Base-by-base conservation (phyloP, 1,140 invertebrate species). In the Brachionus rotundiformis region DNA sequence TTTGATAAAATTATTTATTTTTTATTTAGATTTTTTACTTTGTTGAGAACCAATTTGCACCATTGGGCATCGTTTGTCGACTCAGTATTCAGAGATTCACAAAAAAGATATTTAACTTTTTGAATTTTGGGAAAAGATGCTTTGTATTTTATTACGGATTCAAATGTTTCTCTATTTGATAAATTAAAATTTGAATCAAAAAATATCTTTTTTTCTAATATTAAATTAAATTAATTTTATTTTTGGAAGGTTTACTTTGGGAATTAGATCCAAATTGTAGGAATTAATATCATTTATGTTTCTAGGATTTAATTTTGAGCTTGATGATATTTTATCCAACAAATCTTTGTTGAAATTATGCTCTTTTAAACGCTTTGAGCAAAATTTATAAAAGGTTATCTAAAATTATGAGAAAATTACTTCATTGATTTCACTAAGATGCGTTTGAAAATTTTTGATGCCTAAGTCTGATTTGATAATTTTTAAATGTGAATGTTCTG, bases 161-260 rank as follows among this genome's bases (percentile, higher is more conserved):
- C 68, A 44, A 73, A 73, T 27, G 36, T 93, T 82, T 92, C 91
- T 47, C 91, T 89, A 85, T 94, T 91, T 84, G 92, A 93, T 49
- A 98, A 89, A 85, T 92, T 91, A 86, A 98, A 92, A 81, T 91
- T 91, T 5, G 92, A 91, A 85, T 92, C 92, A 85, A 95, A 91
- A 89, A 96, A 98, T 85, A 96, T 92, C 87, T 90, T 84, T 41
- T 41, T 0, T 41, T 27, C 86, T 87, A 82, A 59, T 76, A 65
- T 77, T 82, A 65, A 83, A 83, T 59, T 23, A 31, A 31, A 63
- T 29, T 29, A 41, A 65, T 65, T 33, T 41, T 77, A 41, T 49
- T 47, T 75, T n/a, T n/a, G n/a, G n/a, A n/a, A n/a, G n/a, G n/a
- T n/a, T 84, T 85, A 89, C 89, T 84, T 91, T 92, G 82, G 94